Base-by-base conservation (phyloP, 2,797 vertebrate genomes). In the Typhlichthys subterraneus region DNA sequence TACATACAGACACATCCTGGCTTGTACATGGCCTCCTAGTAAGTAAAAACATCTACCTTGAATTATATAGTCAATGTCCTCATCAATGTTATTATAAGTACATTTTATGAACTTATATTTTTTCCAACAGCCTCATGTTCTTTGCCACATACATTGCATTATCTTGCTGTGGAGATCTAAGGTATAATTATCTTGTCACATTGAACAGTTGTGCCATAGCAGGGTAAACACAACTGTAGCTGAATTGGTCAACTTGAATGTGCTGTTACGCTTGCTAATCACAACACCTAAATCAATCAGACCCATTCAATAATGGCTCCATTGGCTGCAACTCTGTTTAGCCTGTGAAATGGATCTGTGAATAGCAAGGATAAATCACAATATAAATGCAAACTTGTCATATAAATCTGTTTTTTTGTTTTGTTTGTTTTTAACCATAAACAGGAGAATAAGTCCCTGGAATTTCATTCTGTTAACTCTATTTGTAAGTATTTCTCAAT, bases 11-110 rank as follows among this genome's bases (percentile, higher is more conserved):
- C 91, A 38, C 94, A 98, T 67, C 93, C 95, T 0, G 85, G 88
- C 74, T 91, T 96, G 88, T 98, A 99, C 73, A 95, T 95, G 89
- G 88, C 92, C 1, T 96, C 95, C 75, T 97, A 97, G 96, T 99
- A 83, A 94, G 96, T 95, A 74, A 45, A 48, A n/a, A 4, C 33
- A 12, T 52, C 42, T 9, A 5, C 46, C 29, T 63, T 6, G 17
- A 15, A 13, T 17, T 2, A 47, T 13, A 51, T 6, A 17, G 2
- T 49, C 31, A 13, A 1, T 0, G 1, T 48, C 42, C 15, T 45
- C 11, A 14, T 3, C 15, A 1, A 12, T 5, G 9, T 50, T 15
- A 4, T 23, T 17, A 19, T 45, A 1, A 12, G 56, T 0, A 10
- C 12, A 61, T 0, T 1, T 15, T 4, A 23, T 4, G 1, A 50